Evolutionary conservation across 2,888 invertebrate species (phyloP), one percentile per base, ranked within the genome.

Genomic region (Gandaritis pyraliata): DNA sequence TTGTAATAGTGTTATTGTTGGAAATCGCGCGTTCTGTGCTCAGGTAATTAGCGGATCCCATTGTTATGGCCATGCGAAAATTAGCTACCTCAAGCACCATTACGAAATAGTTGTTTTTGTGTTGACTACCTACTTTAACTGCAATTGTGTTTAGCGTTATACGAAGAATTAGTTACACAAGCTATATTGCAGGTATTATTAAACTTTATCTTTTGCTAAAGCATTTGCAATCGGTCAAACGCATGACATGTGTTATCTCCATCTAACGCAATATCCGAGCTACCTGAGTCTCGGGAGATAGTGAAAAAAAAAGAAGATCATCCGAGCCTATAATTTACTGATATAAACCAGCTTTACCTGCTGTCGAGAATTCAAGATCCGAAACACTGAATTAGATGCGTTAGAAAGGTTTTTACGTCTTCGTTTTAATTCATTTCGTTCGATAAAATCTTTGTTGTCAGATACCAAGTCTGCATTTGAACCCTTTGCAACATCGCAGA

Each of bases 1-100:
- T 76, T 74, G 67, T 71, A 72, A 73, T 75, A 69, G 77, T 81
- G 80, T 81, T 82, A 76, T 76, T 76, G 77, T 80, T 61, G 50
- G 68, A 48, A 70, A 69, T 68, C 71, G 60, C 68, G 60, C 56
- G 63, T 66, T 63, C 65, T 56, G 67, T 68, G 68, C 52, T 66
- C 71, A 71, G 71, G 71, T 71, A 71, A 71, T 71, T 69, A 71
- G 60, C 64, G 47, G 61, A 64, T 61, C 55, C 51, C 65, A 69
- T 67, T 67, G 65, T 67, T 66, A 57, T 64, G 69, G 59, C 63
- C 66, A 64, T 71, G 71, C 65, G 69, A 71, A 70, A 70, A 67
- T 65, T 65, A 64, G 61, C 64, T 61, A 46, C 54, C 54, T 46
- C 54, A 45, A 53, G 52, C 52, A 64, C 61, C 61, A 62, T 70